Conservation (phyloP, 2,113 vertebrate genomes). For the Alethe castanea region DNA sequence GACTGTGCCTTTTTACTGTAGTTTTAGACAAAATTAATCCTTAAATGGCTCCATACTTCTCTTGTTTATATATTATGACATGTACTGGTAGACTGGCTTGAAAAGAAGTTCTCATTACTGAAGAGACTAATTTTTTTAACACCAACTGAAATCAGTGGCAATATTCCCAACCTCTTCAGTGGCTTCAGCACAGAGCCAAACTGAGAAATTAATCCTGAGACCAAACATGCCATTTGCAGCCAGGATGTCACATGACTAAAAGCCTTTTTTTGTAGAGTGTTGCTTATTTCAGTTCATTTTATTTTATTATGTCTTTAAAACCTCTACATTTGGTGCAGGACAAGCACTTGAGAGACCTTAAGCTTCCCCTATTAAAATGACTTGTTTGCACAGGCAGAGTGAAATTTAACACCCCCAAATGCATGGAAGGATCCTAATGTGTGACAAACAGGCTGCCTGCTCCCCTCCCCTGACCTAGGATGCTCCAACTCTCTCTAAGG, state of each 20-base stretch:
- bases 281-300: background rate
- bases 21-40: background rate
- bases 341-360: constrained; percentile 18
- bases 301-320: background rate
- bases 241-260: background rate
- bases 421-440: constrained; percentile 51
- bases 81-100: background rate
- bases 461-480: constrained; percentile 43
- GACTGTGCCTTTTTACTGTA: background rate
- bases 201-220: constrained; percentile 9
- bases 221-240: background rate
- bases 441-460: constrained; percentile 53
- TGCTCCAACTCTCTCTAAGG: constrained; percentile 26
- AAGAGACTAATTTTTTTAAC: background rate
- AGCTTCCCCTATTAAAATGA: constrained; percentile 36
- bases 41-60: background rate
- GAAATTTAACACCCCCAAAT: constrained; percentile 51
- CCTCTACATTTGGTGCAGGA: background rate
- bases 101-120: background rate
- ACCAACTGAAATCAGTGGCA: background rate
- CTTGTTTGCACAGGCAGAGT: constrained; percentile 36
- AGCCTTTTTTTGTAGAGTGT: background rate
- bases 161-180: background rate
- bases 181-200: background rate
- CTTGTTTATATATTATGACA: background rate